Evolutionary conservation across 2,888 invertebrate genomes (phyloP).

Genomic region (Protonemura montana): DNA sequence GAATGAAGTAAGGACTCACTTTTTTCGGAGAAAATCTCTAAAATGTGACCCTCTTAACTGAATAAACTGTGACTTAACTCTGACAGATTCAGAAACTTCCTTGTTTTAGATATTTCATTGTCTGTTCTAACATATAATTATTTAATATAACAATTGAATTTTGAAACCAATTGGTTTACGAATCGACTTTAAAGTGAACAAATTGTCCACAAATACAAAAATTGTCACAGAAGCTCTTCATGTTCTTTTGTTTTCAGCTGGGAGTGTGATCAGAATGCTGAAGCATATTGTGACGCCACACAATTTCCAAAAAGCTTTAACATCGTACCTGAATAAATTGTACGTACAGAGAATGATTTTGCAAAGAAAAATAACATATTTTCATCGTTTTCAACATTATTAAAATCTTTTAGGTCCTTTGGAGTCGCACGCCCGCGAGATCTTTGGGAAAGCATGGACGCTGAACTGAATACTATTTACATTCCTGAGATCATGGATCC

Average conservation of each 20-base stretch:
- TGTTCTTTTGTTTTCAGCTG: conserved; percentile 57
- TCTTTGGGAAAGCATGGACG: conserved; percentile 55
- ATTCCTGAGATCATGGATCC: conserved; percentile 50
- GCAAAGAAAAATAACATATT: conserved; percentile 52
- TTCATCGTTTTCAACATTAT: not conserved
- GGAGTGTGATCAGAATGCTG: conserved; percentile 73
- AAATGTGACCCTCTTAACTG: too few relatives aligned
- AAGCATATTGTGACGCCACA: conserved; percentile 66
- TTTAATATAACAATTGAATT: too few relatives aligned
- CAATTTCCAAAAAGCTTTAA: conserved; percentile 51
- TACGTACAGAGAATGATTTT: conserved; percentile 52
- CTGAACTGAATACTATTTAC: not conserved
- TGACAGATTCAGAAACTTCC: too few relatives aligned
- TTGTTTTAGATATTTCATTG: too few relatives aligned
- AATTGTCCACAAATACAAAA: too few relatives aligned
- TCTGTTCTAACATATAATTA: too few relatives aligned
- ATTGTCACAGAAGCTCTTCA: too few relatives aligned
- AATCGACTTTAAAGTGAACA: too few relatives aligned
- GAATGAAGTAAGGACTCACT: too few relatives aligned
- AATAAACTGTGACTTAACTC: too few relatives aligned
- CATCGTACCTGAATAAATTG: conserved; percentile 52
- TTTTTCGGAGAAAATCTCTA: too few relatives aligned
- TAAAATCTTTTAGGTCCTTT: conserved; percentile 48
- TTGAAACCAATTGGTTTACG: too few relatives aligned
- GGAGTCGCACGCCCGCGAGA: conserved; percentile 53